Evolutionary conservation across 2,113 vertebrate genomes (phyloP), one percentile per base, ranked within the genome.

Genomic region (Cyprinus carpio): DNA sequence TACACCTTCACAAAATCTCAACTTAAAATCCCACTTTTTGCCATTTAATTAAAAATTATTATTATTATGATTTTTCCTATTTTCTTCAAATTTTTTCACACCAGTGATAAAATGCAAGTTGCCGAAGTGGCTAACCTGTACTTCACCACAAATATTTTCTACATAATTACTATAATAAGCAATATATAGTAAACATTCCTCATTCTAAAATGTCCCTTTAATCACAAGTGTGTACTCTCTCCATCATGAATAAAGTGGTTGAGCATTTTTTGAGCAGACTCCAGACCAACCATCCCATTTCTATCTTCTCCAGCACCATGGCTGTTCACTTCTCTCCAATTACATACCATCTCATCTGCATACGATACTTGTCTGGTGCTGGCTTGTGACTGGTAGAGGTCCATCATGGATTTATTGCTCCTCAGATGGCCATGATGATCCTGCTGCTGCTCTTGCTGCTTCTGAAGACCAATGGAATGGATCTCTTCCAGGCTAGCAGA

Each of bases 401-500:
- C 90, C 89, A 92, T 89, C 90, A 93, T 87, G 87, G 91, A 93
- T 87, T 90, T 92, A 1, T 91, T 93, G 72, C 91, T 90, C 86
- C 90, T 88, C 7, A 93, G 86, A 71, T 71, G 76, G 10, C 81
- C 56, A 11, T 86, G 78, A 51, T 81, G 64, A 54, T 92, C 91
- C 67, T 92, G 84, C 12, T 90, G 89, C 84, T 89, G 87, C 31
- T 74, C 71, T 43, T 92, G 92, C 46, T 87, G 67, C 40, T 65
- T 46, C n/a, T 65, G 64, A 1, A 84, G 85, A 16, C 75, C 46
- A 4, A 56, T 85, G 25, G 90, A 80, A 34, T 91, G 87, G 58
- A 95, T 93, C 83, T 92, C 93, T 79, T 94, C 94, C 79, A 94
- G 88, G 87, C 95, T 95, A 4, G 93, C 90, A 5, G 94, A 95